Base-by-base conservation (phyloP, 1,140 invertebrate genomes). In the Scaptomyza pallida region DNA sequence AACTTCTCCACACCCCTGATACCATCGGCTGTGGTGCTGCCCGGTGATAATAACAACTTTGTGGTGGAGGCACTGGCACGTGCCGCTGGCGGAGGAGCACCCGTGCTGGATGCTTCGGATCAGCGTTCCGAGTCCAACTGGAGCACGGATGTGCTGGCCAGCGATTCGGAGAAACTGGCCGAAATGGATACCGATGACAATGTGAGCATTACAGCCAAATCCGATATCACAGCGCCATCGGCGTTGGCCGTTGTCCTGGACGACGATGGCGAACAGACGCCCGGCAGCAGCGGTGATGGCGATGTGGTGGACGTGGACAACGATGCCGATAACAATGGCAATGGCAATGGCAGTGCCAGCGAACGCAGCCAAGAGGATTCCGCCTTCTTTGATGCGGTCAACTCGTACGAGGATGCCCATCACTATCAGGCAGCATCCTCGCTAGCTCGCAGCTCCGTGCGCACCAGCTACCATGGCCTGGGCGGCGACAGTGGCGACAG, bases 91-190 rank as follows among this genome's bases (percentile, higher is more conserved):
- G 12, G 12, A 5, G 12, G 12, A 5, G 59, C 69, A 0, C 64
- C 82, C 0, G 21, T 69, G n/a, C 17, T 91, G 33, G 97, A 98
- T 90, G 94, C 95, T 9, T 97, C 95, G 12, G 97, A 98, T 92
- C 98, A 97, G 19, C 96, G 96, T 0, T 98, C 97, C 75, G 98
- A 99, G 92, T 94, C 94, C 55, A 98, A 97, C 0, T 99, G 98
- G 98, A 98, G 97, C 80, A 99, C 97, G 13, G 98, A 99, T 93
- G 98, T 99, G 23, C 92, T 99, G 44, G 97, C 97, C 1, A 98
- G 97, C 16, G 98, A 99, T 91, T 98, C 97, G 4, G 98, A 99
- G 91, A 93, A 97, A 47, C 93, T 98, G 65, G 96, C 96, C 1
- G 98, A 99, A 92, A 94, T 97, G 15, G 96, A 97, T 80, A 96